Base-by-base conservation (phyloP, 2,113 vertebrate genomes). In the Perca flavescens region DNA sequence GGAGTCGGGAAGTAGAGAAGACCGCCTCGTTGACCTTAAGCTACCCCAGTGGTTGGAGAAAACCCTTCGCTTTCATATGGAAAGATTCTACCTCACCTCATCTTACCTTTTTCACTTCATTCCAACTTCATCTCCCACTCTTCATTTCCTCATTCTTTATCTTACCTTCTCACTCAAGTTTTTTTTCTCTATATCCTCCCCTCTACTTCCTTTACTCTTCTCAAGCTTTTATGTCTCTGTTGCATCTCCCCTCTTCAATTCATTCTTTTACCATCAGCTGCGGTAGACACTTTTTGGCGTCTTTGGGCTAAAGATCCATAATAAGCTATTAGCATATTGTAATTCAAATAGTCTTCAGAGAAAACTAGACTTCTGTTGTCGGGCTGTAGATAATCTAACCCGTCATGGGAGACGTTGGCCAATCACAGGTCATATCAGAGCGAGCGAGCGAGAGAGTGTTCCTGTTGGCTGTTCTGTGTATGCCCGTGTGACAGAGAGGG, bases 141-240 rank as follows among this genome's bases (percentile, higher is more conserved):
- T 63, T 54, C 61, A 43, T 70, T 79, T 62, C 69, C 49, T 80
- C 53, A 2, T 54, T 71, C 76, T 86, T 71, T 77, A 66, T 80
- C 67, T 80, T 8, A 40, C 1, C 1, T 47, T 66, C 25, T 65
- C 65, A 63, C 49, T 73, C 53, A 0, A 28, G 46, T 60, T 16
- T 50, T 76, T 75, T 65, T 57, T 34, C 73, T 65, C 64, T 25
- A 3, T 40, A 68, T 82, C n/a, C 22, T 65, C n/a, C n/a, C 14
- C 31, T 25, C 19, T 49, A 40, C 72, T 85, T 85, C 56, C 12
- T 72, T 68, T 19, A 4, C 54, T 46, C 63, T 4, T 58, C 65
- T 76, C 49, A 47, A 28, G 43, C 81, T 63, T 77, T 53, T 49
- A 49, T 53, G 36, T 66, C 19, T 77, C 11, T 36, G n/a, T 74